Conservation (phyloP, 2,113 vertebrate species). For the Zosterops pallidus region DNA sequence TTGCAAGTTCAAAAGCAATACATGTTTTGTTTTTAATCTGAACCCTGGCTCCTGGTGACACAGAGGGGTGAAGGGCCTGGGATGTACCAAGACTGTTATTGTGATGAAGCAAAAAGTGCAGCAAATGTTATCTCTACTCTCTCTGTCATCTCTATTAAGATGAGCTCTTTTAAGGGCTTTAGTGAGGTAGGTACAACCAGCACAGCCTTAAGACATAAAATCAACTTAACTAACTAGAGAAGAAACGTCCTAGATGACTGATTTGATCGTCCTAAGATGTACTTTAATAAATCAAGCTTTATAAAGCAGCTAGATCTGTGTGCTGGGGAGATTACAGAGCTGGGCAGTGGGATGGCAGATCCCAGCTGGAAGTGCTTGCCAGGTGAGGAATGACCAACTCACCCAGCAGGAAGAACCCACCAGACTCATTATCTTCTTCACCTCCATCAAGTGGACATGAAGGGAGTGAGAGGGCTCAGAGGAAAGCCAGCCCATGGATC, state of each 20-base stretch:
- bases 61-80: neutral
- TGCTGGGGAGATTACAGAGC: neutral
- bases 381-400: neutral
- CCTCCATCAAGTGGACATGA: fast-evolving
- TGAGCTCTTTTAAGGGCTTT: neutral
- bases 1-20: neutral
- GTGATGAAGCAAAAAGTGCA: neutral
- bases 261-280: neutral
- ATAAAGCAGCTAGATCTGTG: fast-evolving
- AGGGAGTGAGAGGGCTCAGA: neutral
- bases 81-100: neutral
- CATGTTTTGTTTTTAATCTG: neutral
- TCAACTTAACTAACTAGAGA: neutral
- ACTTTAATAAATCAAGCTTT: neutral
- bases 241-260: neutral
- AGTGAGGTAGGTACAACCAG: neutral
- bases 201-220: neutral
- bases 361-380: neutral
- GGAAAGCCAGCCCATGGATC: neutral
- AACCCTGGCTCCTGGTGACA: neutral
- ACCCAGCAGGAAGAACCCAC: neutral
- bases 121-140: neutral
- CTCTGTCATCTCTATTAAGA: neutral
- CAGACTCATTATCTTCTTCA: neutral
- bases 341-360: neutral